phyloP scores from a whole-genome alignment of 2,888 invertebrate species.

The Creontiades dilutus region DNA sequence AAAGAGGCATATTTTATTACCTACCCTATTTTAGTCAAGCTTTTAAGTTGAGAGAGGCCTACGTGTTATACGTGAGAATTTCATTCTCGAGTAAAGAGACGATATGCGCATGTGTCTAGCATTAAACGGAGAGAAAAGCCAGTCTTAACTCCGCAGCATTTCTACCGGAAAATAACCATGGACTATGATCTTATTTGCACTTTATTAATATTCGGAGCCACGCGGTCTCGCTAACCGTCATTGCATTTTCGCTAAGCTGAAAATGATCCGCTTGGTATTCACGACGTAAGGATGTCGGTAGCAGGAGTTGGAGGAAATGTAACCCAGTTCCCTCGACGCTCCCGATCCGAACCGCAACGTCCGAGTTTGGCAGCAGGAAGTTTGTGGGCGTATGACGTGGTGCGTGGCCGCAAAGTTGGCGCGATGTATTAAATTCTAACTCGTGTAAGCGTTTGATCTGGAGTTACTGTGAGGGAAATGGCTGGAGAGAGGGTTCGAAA shows the following conservation, averaged over 20 bases:
- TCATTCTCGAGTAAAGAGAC: no score
- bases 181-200: conserved; percentile 20
- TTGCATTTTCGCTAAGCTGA: conserved; percentile 57
- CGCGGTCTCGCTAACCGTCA: conserved; percentile 36
- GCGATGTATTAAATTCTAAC: conserved; percentile 29
- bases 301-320: conserved; percentile 56
- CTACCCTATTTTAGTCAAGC: no score
- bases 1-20: no score
- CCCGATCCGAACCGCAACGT: conserved; percentile 29
- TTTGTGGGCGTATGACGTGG: background rate
- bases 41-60: no score
- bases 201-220: conserved; percentile 49
- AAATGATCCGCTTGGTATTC: conserved; percentile 64
- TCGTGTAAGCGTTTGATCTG: conserved; percentile 27
- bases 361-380: conserved; percentile 46
- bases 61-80: no score
- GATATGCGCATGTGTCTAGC: background rate
- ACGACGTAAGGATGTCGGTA: conserved; percentile 47
- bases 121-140: background rate
- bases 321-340: conserved; percentile 47
- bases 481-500: background rate
- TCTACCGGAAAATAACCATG: conserved; percentile 7
- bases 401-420: conserved; percentile 18
- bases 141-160: background rate
- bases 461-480: background rate